phyloP scores from a whole-genome alignment of 2,113 vertebrate species.

The Strix uralensis region DNA sequence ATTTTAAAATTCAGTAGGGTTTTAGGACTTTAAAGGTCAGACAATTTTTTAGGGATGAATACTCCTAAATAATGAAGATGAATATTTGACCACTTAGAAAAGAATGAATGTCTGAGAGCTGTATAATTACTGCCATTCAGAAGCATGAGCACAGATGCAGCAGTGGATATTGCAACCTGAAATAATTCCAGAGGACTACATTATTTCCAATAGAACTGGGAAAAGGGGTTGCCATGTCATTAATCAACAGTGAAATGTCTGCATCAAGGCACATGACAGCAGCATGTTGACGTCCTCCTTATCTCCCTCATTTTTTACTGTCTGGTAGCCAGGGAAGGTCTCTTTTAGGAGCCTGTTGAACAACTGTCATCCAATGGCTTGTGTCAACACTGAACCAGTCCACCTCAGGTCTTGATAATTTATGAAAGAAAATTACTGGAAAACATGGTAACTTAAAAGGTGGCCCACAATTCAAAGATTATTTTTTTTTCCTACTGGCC shows the following conservation, averaged over 20 bases:
- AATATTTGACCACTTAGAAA: background rate
- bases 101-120: background rate
- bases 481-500: background rate
- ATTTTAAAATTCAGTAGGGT: background rate
- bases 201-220: background rate
- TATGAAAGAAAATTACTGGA: background rate
- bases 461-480: background rate
- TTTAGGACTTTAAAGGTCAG: background rate
- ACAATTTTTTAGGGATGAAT: background rate
- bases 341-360: background rate
- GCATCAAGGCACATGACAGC: background rate
- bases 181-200: background rate
- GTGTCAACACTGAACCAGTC: background rate
- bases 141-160: background rate
- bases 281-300: background rate
- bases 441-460: accelerated
- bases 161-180: background rate
- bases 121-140: background rate
- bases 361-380: accelerated
- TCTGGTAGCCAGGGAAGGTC: background rate
- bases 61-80: background rate
- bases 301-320: background rate
- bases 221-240: background rate
- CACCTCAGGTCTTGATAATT: background rate
- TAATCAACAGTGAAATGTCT: background rate